phyloP scores from a whole-genome alignment of 35 echinoderm and acorn worm genomes.

The Stichopus chloronotus region DNA sequence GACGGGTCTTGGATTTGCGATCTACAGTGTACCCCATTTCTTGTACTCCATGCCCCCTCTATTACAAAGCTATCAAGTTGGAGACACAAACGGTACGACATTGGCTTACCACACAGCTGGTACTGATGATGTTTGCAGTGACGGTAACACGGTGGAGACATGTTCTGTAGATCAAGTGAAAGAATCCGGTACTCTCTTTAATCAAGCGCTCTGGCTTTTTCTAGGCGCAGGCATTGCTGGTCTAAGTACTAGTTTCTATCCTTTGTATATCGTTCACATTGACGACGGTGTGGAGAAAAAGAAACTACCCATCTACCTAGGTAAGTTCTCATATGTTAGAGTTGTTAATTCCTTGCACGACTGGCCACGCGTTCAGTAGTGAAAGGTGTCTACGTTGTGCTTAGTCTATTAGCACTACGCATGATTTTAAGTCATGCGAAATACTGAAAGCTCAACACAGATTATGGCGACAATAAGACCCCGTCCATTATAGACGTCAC shows the following conservation, averaged over 20 bases:
- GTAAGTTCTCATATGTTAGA: conserved; percentile 3
- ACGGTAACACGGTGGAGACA: neutral
- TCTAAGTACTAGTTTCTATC: conserved; percentile 46
- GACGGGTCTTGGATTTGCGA: conserved; percentile 27
- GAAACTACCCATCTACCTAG: conserved; percentile 46
- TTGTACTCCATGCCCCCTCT: conserved; percentile 8
- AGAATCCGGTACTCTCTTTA: conserved; percentile 12
- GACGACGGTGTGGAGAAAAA: conserved; percentile 55
- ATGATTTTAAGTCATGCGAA: too few species aligned
- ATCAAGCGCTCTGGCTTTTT: conserved; percentile 28
- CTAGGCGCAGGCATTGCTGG: conserved; percentile 21
- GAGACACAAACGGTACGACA: neutral
- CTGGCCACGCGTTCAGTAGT: too few species aligned
- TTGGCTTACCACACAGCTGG: neutral
- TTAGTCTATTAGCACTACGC: too few species aligned
- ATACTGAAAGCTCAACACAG: too few species aligned
- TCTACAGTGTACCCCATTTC: too few species aligned
- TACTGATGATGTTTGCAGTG: neutral
- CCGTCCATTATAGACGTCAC: too few species aligned
- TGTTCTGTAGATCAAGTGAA: neutral
- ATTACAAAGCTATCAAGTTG: neutral
- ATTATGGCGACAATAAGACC: too few species aligned
- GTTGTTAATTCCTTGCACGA: too few species aligned
- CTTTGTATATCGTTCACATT: conserved; percentile 31
- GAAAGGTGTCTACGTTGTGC: too few species aligned